Base-by-base conservation (phyloP, 2,113 vertebrate genomes). In the Jacana jacana region DNA sequence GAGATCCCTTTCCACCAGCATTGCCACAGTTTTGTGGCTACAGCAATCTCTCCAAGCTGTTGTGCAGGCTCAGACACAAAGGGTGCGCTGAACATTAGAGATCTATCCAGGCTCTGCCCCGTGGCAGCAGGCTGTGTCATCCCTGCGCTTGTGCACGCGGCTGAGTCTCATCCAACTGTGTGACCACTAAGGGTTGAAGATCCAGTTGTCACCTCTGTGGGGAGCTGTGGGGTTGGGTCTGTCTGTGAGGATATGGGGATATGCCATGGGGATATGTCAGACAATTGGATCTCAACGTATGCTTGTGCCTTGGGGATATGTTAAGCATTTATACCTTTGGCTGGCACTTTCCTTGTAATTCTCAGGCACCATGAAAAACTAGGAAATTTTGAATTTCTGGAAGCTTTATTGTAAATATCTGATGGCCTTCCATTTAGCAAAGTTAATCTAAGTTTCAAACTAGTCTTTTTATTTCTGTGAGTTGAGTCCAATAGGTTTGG, bases 221-320 rank as follows among this genome's bases (percentile, higher is more conserved):
- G 42, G 40, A 85, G 57, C 64, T 2, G 0, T 12, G 60, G 8
- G 17, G 6, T 19, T 73, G 31, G 55, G 37, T 40, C 44, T 39
- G 28, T 44, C 65, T 81, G 27, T 35, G 66, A 88, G 78, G 63
- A 82, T 69, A 88, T 88, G 95, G 95, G 95, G 95, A 97, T 97
- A 94, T 82, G 75, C 68, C 24, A 28, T 46, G 93, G 89, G 91
- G 91, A 95, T 96, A 87, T 37, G 27, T 52, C 65, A 42, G 39
- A 60, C 9, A n/a, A 13, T 22, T 61, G n/a, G 24, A 70, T 91
- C 42, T 92, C 71, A 72, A 3, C 57, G 27, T 78, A 28, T 10
- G 13, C 35, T 68, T 91, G 65, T 95, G 86, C 79, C 86, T 20
- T 51, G 94, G 94, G 96, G 94, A 96, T 96, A 82, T 35, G 52